These are phyloP conservation scores for Mustelus asterias DNA, from an alignment of 2,113 vertebrate species.

Conservation along the genomic window DNA sequence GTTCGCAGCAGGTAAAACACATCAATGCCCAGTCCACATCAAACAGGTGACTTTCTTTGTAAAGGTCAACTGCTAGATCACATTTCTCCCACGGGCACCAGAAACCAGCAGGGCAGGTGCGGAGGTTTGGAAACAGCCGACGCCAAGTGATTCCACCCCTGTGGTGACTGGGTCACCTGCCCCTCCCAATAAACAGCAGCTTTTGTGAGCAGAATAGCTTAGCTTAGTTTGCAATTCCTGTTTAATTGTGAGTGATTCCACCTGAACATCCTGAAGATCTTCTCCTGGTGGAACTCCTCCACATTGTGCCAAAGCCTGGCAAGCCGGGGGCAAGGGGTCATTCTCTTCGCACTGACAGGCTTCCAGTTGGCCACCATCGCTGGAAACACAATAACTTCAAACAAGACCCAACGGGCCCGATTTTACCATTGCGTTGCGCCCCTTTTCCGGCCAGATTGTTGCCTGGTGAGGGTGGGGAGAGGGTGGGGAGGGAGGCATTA, in stretches of 20 bases:
- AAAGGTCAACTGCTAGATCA: not conserved
- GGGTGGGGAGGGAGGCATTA: too few species aligned
- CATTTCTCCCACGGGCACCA: not conserved
- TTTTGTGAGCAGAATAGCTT: not conserved
- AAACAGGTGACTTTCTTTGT: too few species aligned
- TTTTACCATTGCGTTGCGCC: too few species aligned
- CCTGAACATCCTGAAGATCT: too few species aligned
- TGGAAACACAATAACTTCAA: not conserved
- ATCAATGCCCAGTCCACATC: not conserved
- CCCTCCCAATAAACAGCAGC: not conserved
- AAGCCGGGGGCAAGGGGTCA: not conserved
- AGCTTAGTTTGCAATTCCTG: too few species aligned
- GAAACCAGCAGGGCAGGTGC: not conserved
- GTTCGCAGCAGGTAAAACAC: not conserved
- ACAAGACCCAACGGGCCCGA: too few species aligned
- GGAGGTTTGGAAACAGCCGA: too few species aligned
- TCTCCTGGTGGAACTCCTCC: too few species aligned
- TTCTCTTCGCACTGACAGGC: not conserved
- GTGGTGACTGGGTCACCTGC: not conserved
- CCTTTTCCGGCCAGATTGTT: too few species aligned
- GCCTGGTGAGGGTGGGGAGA: too few species aligned
- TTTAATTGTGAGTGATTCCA: too few species aligned
- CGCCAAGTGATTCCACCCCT: not conserved
- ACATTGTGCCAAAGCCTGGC: too few species aligned
- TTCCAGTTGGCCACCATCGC: not conserved